phyloP scores from a whole-genome alignment of 2,888 invertebrate species.

The Agapostemon virescens region DNA sequence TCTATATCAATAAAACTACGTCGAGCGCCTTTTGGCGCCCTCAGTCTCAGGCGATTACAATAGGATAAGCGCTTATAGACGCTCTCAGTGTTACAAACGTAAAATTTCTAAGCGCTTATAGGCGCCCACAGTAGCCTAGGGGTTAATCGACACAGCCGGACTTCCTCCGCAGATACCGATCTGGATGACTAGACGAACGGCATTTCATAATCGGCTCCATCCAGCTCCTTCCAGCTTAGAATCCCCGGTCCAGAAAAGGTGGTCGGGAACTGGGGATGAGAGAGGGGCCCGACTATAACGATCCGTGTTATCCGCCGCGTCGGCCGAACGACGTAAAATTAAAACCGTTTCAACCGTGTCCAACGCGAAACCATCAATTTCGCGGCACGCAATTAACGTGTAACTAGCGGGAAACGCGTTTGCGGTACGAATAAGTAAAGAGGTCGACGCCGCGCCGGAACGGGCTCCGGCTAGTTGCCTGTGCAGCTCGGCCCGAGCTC shows the following conservation, averaged over 20 bases:
- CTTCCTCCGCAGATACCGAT: constrained; percentile 62
- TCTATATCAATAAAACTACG: no score
- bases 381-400: constrained; percentile 70
- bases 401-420: constrained; percentile 66
- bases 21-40: no score
- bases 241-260: constrained; percentile 2
- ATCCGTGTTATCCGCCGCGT: constrained; percentile 42
- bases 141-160: constrained; percentile 43
- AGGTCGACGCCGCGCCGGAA: constrained; percentile 43
- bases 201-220: constrained; percentile 13
- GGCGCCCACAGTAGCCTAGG: no score
- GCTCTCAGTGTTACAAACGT: no score
- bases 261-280: constrained; percentile 7
- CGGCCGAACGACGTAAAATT: constrained; percentile 60
- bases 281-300: constrained; percentile 23
- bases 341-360: constrained; percentile 62
- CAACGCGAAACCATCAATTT: constrained; percentile 73
- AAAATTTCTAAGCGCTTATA: no score
- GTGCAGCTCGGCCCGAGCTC: constrained; percentile 22
- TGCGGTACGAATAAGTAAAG: constrained; percentile 68
- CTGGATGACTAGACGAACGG: constrained; percentile 51
- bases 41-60: no score
- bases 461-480: constrained; percentile 46
- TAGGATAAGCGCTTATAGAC: no score
- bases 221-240: constrained; percentile 2